Evolutionary conservation across 2,797 vertebrate genomes (phyloP), one percentile per base, ranked within the genome.

Genomic region (Hippopotamyrus pictus): DNA sequence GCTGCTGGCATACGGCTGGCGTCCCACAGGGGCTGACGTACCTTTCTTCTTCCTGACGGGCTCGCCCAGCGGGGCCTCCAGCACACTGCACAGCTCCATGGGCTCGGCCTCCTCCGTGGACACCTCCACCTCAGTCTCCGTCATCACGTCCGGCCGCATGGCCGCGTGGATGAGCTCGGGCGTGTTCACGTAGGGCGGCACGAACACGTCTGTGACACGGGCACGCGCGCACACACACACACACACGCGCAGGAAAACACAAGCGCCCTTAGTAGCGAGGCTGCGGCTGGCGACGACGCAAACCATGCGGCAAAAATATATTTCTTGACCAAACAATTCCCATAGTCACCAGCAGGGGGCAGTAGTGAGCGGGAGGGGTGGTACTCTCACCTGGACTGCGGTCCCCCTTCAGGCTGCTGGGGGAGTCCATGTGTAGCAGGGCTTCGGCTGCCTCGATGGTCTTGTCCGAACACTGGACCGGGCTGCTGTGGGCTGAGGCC

Each of bases 401-500:
- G 86, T 97, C 96, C 92, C 96, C 98, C 91, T 97, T 96, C 91
- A 98, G 92, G 95, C 98, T 98, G 94, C 97, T 97, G 19, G 98
- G 97, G 92, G 98, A 99, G 89, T 99, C 99, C 99, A 99, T 99
- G 93, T 97, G 99, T 83, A 99, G 96, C 93, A 99, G 94, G 92
- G 99, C 98, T 93, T 99, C 98, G 0, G 99, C 98, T 17, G 98
- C 99, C 96, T 99, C 99, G 14, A 99, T 97, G 17, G 98, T 99
- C 94, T 99, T 99, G 91, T 99, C 98, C 0, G 96, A 97, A 93
- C 97, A 98, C 93, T 97, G 97, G 29, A 97, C 94, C 92, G 93
- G 96, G 90, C 96, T 97, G 93, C 97, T 95, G 62, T 99, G 97
- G 90, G 98, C 98, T 0, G 98, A 99, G 2, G 99, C 99, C 94